A percentile compares a stretch with the other conserved stretches of the same genome.
phyloP scores from a whole-genome alignment of 2,888 invertebrate species.

The Drosophila demipolita region DNA sequence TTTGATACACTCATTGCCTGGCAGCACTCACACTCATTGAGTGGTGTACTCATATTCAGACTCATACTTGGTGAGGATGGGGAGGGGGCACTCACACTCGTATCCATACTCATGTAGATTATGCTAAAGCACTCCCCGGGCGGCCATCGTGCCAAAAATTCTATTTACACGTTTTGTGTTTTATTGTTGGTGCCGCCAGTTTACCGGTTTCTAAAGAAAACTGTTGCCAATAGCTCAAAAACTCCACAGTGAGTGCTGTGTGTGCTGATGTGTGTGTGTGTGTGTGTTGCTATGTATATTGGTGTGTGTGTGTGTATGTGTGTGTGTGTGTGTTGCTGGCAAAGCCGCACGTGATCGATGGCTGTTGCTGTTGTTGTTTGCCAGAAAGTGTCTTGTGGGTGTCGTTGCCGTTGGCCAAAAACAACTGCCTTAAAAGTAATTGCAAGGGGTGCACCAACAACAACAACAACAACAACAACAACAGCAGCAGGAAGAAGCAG shows the following conservation, averaged over 20 bases:
- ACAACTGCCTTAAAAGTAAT: conserved; percentile 77
- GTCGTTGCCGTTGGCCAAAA: conserved; percentile 64
- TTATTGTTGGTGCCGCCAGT: conserved; percentile 74
- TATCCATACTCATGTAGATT: conserved; percentile 79
- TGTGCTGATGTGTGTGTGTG: not conserved
- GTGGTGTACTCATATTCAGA: conserved; percentile 3
- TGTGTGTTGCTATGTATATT: not conserved
- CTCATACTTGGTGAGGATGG: not conserved
- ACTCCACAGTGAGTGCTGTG: conserved; percentile 37
- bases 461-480: conserved; percentile 39
- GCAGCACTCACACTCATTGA: conserved; percentile 8
- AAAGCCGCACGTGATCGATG: conserved; percentile 80
- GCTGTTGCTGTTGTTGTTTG: conserved; percentile 49
- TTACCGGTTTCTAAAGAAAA: conserved; percentile 49
- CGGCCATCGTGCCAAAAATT: conserved; percentile 84
- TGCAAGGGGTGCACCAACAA: conserved; percentile 74
- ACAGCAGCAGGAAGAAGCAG: conserved; percentile 48
- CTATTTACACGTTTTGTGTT: conserved; percentile 84
- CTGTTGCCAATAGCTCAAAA: conserved; percentile 76
- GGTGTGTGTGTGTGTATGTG: conserved; percentile 22
- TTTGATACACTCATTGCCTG: conserved; percentile 15
- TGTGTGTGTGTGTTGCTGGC: conserved; percentile 47
- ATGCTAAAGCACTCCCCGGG: conserved; percentile 83
- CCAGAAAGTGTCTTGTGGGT: conserved; percentile 61
- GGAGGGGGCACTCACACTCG: not conserved